Evolutionary conservation across 2,113 vertebrate genomes (phyloP), one percentile per base, ranked within the genome.

Genomic region (Romanogobio albipinnatus): DNA sequence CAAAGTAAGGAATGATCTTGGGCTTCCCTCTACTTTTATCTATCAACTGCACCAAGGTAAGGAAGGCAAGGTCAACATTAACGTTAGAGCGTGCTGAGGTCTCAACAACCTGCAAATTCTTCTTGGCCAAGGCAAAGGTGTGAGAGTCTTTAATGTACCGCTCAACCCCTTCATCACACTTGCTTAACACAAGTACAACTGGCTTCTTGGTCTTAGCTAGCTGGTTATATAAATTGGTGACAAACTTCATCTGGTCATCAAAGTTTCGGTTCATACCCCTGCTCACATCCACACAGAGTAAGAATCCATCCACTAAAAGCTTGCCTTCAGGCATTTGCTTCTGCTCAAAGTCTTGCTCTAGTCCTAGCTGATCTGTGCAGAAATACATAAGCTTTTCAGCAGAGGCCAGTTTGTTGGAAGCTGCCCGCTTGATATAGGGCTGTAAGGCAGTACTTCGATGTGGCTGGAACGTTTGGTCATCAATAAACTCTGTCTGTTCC

Each of bases 301-400:
- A 93, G 85, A 97, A 99, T 19, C 98, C 98, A 29, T 99, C 98
- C 9, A 98, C 93, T 77, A 95, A 92, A 22, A 99, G 93, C 90
- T 99, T 99, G 45, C 98, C 98, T 45, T 99, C 98, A 0, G 98
- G 97, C 98, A 99, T 99, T 90, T 99, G 98, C 85, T 99, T 99
- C 91, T 99, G 98, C 88, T 99, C 98, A 91, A 99, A 99, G 95
- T 99, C 98, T 93, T 99, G 98, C 85, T 99, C 98, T 90, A 99
- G 89, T 0, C 98, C 98, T 29, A 99, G 92, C 93, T 99, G 98
- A 91, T 99, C 98, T 49, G 98, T 99, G 93, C 98, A 99, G 92
- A 99, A 98, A 90, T 99, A 99, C 98, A 99, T 99, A 73, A 99
- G 95, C 87, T 99, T 99, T 89, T 99, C 98, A 1, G 98, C 98